Evolutionary conservation across 2,797 vertebrate species (phyloP), one percentile per base, ranked within the genome.

Genomic region (Erpetoichthys calabaricus): DNA sequence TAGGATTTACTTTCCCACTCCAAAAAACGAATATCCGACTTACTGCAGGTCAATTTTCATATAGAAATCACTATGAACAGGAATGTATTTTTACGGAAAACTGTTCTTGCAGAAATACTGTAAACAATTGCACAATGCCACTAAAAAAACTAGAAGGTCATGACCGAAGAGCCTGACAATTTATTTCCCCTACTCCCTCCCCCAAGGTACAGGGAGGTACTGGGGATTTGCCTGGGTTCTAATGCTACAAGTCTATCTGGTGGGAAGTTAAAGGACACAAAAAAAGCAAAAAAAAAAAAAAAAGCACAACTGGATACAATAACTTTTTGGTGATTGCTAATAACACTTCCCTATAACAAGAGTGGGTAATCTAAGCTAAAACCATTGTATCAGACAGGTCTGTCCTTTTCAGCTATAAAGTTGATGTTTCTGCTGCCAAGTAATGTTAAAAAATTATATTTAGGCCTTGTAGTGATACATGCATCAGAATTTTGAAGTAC

Each of bases 401-500:
- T 49, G 47, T 59, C 55, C 53, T 46, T 56, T 59, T 42, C 57
- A 59, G 49, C 45, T 44, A 9, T 59, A 25, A 51, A 50, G 62
- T 76, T 75, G 68, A 69, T 73, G 68, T 65, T 69, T 50, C 61
- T 65, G 70, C 66, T 67, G 47, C 7, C n/a, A 62, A 75, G 64
- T 66, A 67, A 66, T 72, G 68, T 78, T 75, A 75, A 75, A 75
- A 78, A 71, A 62, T 67, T 73, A 68, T 73, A 68, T 75, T 71
- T 80, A 80, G 70, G 78, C 73, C 73, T 80, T 86, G 86, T 91
- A 92, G 89, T 86, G 88, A 92, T 85, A 88, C 91, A 94, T 91
- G 90, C 91, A 91, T 80, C 77, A 67, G 80, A 83, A 83, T 82
- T 82, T 72, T 73, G 76, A 83, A 77, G 74, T 75, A 82, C 77